phyloP scores from a whole-genome alignment of 2,797 vertebrate species.

The Tokudaia tokunoshimensis region DNA sequence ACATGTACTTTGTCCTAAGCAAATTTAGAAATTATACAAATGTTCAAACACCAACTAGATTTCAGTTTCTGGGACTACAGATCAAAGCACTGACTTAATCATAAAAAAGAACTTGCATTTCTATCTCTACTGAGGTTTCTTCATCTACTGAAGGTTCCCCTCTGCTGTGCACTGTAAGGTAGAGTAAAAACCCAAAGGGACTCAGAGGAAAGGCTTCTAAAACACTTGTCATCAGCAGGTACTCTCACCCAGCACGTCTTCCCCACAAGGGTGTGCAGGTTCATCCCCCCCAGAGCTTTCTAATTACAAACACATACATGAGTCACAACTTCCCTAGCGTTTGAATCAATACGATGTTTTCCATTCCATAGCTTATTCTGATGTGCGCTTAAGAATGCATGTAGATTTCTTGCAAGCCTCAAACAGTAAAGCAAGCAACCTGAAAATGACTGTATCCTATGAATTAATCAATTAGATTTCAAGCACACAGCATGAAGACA shows the following conservation, averaged over 20 bases:
- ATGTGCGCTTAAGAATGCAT: not conserved
- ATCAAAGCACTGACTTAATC: not conserved
- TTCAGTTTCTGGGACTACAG: not conserved
- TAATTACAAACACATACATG: not conserved
- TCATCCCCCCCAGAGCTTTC: not conserved
- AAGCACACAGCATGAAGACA: not conserved
- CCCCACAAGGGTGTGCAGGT: not conserved
- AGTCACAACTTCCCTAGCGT: not conserved
- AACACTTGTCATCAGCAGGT: not conserved
- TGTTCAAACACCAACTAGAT: not conserved
- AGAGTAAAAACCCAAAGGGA: not conserved
- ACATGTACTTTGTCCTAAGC: not conserved
- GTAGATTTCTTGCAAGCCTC: not conserved
- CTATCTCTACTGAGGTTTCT: not conserved
- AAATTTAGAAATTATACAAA: slow-evolving; percentile 22
- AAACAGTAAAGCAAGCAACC: not conserved
- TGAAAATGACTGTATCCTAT: not conserved
- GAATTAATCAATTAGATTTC: not conserved
- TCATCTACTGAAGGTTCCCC: not conserved
- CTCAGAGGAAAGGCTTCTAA: not conserved
- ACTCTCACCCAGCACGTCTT: not conserved
- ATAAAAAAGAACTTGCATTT: not conserved
- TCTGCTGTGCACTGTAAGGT: not conserved
- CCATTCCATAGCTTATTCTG: not conserved
- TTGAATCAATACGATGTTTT: not conserved